Base-by-base conservation (phyloP, 2,888 invertebrate species). In the Hyppa rectilinea region DNA sequence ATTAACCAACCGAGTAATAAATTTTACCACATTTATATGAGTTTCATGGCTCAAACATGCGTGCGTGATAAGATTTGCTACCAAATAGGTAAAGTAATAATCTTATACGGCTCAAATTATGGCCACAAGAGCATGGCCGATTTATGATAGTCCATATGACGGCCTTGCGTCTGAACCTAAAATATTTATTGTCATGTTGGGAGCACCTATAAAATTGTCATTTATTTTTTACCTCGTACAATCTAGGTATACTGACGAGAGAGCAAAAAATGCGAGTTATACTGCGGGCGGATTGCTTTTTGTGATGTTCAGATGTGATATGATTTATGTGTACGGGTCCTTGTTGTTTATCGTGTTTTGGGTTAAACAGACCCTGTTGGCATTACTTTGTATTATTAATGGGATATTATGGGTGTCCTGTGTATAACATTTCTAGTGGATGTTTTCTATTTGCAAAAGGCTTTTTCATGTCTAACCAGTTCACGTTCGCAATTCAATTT, bases 111-210 rank as follows among this genome's bases (percentile, higher is more conserved):
- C 59, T 61, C 71, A 69, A 78, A 71, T 79, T 63, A 83, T 55
- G 59, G 36, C 56, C 34, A 14, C 49, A 50, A n/a, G 34, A 55
- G 20, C 47, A 43, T 36, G 20, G 34, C 66, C 66, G 65, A 84
- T 84, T 84, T 82, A 84, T 80, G 71, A 58, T 52, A 43, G 60
- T 34, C 53, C 50, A 65, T 72, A 72, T 72, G 70, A 72, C 60
- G 66, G 75, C 49, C 65, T 64, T 62, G 71, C 58, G 55, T 62
- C 55, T 70, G 67, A 66, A 80, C 62, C 68, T 84, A 71, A 84
- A 85, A 79, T 84, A 84, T 84, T 83, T 82, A 83, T 72, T 69
- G 76, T 82, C 76, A 72, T 79, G 74, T 76, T 70, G 62, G 58
- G 55, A 79, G 75, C 80, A 74, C 66, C 80, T 61, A 83, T 83